phyloP scores from a whole-genome alignment of 2,797 vertebrate genomes.

The Valencia hispanica region DNA sequence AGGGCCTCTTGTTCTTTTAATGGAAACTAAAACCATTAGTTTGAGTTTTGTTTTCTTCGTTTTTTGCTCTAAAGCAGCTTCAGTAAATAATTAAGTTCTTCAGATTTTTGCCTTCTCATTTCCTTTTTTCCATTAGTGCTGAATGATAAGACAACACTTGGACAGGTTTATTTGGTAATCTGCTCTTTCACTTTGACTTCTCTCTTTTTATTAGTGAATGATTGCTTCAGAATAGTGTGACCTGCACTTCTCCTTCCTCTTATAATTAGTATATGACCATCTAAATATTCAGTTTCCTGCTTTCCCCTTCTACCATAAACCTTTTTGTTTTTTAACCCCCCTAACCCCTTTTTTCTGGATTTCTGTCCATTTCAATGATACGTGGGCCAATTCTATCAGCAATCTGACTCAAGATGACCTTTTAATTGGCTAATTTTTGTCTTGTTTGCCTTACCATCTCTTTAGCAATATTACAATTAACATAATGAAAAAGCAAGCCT shows the following conservation, averaged over 20 bases:
- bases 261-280: conserved; percentile 57
- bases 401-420: conserved; percentile 38
- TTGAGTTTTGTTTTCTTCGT: no score
- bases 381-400: conserved; percentile 32
- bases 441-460: conserved; percentile 23
- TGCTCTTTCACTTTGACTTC: conserved; percentile 23
- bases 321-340: conserved; percentile 36
- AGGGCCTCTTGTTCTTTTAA: conserved; percentile 12
- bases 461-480: conserved; percentile 41
- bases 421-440: conserved; percentile 50
- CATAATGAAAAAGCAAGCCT: conserved; percentile 1
- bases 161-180: conserved; percentile 1
- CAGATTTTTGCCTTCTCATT: conserved; percentile 22
- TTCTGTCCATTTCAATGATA: conserved; percentile 26
- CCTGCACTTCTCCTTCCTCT: conserved; percentile 31
- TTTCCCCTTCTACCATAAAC: conserved; percentile 26
- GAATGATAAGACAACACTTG: conserved; percentile 13
- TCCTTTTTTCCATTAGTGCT: conserved; percentile 37
- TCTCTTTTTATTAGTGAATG: conserved; percentile 26
- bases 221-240: conserved; percentile 33
- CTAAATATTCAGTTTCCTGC: conserved; percentile 45
- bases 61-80: conserved; percentile 38
- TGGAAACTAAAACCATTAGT: conserved; percentile 11
- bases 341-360: conserved; percentile 2
- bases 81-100: conserved; percentile 39